These are phyloP conservation scores for Neoitamus cyanurus DNA, from an alignment of 2,888 invertebrate species.

Conservation along the genomic window DNA sequence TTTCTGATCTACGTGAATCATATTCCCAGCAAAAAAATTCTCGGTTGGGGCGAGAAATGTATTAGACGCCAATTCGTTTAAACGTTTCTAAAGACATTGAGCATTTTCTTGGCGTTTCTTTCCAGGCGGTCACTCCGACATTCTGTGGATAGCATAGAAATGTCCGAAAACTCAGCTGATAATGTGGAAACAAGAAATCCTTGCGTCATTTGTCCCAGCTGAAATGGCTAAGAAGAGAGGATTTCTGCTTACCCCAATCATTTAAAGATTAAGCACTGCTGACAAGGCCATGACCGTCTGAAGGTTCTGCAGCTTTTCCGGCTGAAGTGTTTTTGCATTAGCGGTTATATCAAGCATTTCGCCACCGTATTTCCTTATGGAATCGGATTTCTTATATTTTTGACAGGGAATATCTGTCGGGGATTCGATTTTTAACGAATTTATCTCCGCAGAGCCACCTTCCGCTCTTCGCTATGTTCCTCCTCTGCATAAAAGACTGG, in stretches of 20 bases:
- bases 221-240: neutral
- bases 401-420: constrained; percentile 7
- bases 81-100: neutral
- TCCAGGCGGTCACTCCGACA: neutral
- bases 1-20: neutral
- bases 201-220: neutral
- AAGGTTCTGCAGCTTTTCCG: neutral
- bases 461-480: neutral
- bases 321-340: constrained; percentile 11
- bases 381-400: constrained; percentile 3
- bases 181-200: neutral
- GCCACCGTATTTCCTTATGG: neutral
- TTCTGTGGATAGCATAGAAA: neutral
- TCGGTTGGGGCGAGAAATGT: neutral
- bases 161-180: neutral
- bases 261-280: constrained; percentile 16
- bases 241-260: constrained; percentile 19
- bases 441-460: neutral
- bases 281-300: neutral
- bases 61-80: neutral
- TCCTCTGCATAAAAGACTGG: neutral
- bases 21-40: neutral
- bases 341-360: neutral
- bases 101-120: neutral
- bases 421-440: constrained; percentile 12